A percentile compares a stretch with the other conserved stretches of the same genome.
Conservation (phyloP, 92 coral and sea anemone species). For the Bergia puertoricense region DNA sequence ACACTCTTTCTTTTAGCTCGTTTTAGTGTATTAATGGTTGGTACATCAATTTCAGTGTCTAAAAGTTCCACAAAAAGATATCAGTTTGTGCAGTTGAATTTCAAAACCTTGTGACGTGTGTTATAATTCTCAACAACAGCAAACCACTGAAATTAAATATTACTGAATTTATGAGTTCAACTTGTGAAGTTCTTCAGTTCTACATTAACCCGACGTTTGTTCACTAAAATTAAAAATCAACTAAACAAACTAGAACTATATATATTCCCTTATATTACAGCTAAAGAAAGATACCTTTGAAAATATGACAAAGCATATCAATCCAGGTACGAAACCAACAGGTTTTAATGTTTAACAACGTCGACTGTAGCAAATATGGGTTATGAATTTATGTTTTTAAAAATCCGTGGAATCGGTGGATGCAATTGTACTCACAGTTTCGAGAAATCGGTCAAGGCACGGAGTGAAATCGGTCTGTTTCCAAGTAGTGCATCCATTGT, state of each 20-base stretch:
- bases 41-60: neutral
- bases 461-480: slow-evolving; percentile 80
- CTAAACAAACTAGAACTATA: neutral
- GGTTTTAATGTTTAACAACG: neutral
- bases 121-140: neutral
- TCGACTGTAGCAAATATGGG: neutral
- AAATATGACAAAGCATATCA: no score
- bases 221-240: no score
- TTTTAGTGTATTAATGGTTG: neutral
- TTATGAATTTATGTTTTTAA: no score
- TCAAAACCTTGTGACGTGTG: neutral
- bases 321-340: neutral
- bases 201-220: neutral
- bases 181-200: no score
- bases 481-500: slow-evolving; percentile 82
- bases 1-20: neutral
- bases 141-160: no score
- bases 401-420: no score
- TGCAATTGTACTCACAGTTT: slow-evolving; percentile 76
- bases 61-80: neutral
- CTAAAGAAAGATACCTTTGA: neutral
- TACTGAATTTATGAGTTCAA: neutral
- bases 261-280: neutral
- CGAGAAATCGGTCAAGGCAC: slow-evolving; percentile 91
- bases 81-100: neutral